phyloP scores from a whole-genome alignment of 1,140 invertebrate species.

The Hesperophylax magnus region DNA sequence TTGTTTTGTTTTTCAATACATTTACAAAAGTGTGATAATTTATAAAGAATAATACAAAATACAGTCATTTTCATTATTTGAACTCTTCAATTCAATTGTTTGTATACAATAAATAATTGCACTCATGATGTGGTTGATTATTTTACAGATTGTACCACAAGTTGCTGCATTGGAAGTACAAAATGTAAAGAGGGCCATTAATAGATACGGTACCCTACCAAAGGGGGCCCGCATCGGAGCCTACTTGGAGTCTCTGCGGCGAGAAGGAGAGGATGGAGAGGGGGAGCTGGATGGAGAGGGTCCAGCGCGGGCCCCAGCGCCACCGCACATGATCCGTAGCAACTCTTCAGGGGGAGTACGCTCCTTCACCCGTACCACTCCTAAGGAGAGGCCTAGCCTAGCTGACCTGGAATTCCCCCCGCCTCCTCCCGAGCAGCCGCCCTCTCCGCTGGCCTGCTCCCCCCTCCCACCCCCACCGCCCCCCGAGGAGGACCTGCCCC shows the following conservation, averaged over 20 bases:
- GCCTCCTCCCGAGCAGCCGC: conserved; percentile 82
- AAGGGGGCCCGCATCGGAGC: conserved; percentile 96
- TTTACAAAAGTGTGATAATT: too few relatives aligned
- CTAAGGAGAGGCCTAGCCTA: conserved; percentile 73
- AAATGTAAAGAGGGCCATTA: conserved; percentile 96
- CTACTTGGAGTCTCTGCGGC: conserved; percentile 92
- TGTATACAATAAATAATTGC: too few relatives aligned
- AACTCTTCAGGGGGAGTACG: conserved; percentile 85
- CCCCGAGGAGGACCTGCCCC: not conserved
- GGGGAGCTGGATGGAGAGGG: conserved; percentile 68
- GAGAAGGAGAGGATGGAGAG: conserved; percentile 67
- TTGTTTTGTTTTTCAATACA: too few relatives aligned
- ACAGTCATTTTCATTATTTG: too few relatives aligned
- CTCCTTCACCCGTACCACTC: conserved; percentile 72
- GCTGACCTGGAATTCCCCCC: conserved; percentile 90
- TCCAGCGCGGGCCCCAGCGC: conserved; percentile 60
- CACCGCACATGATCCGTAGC: conserved; percentile 86
- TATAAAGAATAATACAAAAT: too few relatives aligned
- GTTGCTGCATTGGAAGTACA: conserved; percentile 95
- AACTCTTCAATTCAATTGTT: too few relatives aligned
- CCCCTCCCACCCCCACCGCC: conserved; percentile 59
- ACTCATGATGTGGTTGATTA: too few relatives aligned
- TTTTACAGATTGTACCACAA: conserved; percentile 74
- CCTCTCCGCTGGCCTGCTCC: conserved; percentile 65
- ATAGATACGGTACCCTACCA: conserved; percentile 95